Conservation (phyloP, 2,888 invertebrate genomes). For the Cantharis rustica region DNA sequence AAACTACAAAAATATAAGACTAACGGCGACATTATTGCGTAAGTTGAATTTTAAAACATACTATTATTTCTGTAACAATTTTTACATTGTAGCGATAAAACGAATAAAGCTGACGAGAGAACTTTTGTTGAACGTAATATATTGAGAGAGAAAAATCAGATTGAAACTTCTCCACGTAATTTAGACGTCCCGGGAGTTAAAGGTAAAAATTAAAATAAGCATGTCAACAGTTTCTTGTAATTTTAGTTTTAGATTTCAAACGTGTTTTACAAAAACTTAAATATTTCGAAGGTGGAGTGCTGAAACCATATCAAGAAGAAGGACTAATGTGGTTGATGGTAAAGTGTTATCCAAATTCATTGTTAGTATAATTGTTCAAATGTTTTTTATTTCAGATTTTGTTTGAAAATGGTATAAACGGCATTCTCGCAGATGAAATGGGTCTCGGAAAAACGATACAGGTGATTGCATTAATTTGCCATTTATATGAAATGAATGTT, state of each 20-base stretch:
- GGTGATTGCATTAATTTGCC: conserved; percentile 84
- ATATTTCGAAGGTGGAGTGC: conserved; percentile 53
- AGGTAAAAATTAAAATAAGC: neutral
- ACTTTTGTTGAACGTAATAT: neutral
- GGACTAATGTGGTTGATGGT: conserved; percentile 72
- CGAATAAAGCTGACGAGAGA: neutral
- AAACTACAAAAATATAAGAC: conserved; percentile 15
- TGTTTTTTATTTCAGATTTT: conserved; percentile 40
- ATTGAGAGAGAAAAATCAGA: neutral
- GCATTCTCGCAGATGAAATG: conserved; percentile 97
- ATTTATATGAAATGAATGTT: conserved; percentile 72
- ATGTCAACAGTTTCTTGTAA: neutral
- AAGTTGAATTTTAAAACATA: neutral
- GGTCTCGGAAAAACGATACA: conserved; percentile 92
- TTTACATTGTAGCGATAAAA: neutral
- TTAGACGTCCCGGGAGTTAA: neutral
- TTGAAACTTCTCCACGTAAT: neutral
- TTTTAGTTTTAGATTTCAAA: neutral
- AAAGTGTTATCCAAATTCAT: conserved; percentile 34
- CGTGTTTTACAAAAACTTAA: conserved; percentile 27
- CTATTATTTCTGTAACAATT: neutral
- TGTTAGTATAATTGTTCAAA: neutral
- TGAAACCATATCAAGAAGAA: conserved; percentile 67
- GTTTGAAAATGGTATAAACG: conserved; percentile 77
- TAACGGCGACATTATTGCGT: neutral